Evolutionary conservation across 2,888 invertebrate genomes (phyloP).

Genomic region (Cartodere bifasciata): DNA sequence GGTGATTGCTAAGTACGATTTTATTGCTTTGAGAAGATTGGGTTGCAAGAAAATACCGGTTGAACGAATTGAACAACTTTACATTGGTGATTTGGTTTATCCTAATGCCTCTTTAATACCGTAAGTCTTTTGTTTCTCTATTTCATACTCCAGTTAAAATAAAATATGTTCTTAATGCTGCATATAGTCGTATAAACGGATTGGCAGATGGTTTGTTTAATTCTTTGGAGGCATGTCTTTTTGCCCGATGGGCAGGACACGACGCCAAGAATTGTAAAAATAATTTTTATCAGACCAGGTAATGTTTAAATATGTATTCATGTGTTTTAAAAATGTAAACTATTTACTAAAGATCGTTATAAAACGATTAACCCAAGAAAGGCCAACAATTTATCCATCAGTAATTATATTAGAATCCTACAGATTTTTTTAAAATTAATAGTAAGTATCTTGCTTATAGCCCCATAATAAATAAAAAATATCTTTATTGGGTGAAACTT

Average conservation of each 20-base stretch:
- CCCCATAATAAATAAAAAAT: too few relatives aligned
- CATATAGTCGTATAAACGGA: slow-evolving; percentile 52
- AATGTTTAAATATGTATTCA: too few relatives aligned
- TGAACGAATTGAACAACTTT: slow-evolving; percentile 55
- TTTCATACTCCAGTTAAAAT: slow-evolving; percentile 1
- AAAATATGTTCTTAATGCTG: background rate
- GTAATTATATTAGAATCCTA: too few relatives aligned
- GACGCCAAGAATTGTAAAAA: too few relatives aligned
- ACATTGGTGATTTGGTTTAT: slow-evolving; percentile 68
- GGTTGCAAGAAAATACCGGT: slow-evolving; percentile 58
- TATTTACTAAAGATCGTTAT: too few relatives aligned
- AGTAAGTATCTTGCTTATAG: too few relatives aligned
- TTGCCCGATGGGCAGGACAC: slow-evolving; percentile 50
- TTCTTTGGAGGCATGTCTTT: slow-evolving; percentile 54
- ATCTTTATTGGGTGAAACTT: too few relatives aligned
- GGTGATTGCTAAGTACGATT: slow-evolving; percentile 70
- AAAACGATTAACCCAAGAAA: too few relatives aligned
- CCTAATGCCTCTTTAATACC: slow-evolving; percentile 70
- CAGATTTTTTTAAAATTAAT: too few relatives aligned
- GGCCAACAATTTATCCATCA: too few relatives aligned
- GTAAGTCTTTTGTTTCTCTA: slow-evolving; percentile 45
- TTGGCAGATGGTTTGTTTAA: slow-evolving; percentile 57
- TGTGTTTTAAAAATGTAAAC: too few relatives aligned
- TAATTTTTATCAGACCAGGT: slow-evolving; percentile 48
- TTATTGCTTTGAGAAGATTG: slow-evolving; percentile 64